Evolutionary conservation across 2,113 vertebrate genomes (phyloP).

Genomic region (Ptychochromis oligacanthus): DNA sequence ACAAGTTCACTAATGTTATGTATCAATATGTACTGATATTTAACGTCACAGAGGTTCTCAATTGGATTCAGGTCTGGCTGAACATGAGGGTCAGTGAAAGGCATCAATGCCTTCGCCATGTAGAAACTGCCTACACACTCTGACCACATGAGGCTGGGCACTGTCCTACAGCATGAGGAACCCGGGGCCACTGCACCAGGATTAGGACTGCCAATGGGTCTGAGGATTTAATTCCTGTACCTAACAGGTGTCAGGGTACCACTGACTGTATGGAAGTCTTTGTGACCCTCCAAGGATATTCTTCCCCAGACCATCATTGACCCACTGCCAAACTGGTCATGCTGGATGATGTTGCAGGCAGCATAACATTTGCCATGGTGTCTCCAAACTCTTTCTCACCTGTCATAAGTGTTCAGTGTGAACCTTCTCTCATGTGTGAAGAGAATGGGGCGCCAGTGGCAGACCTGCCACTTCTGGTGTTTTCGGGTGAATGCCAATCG

Average conservation of each 20-base stretch:
- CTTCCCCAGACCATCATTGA: not conserved
- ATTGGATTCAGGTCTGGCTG: not conserved
- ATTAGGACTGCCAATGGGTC: not conserved
- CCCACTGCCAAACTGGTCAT: no score
- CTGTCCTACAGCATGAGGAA: not conserved
- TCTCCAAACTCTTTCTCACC: not conserved
- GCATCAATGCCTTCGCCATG: not conserved
- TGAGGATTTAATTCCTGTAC: not conserved
- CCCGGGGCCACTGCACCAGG: not conserved
- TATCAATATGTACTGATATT: not conserved
- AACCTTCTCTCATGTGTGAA: not conserved
- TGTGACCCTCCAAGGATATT: not conserved
- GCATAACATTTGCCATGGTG: not conserved
- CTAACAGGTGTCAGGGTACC: not conserved
- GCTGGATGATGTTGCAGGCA: not conserved
- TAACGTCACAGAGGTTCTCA: not conserved
- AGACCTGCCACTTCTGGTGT: not conserved
- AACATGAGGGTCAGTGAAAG: no score
- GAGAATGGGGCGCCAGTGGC: not conserved
- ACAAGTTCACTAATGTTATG: no score
- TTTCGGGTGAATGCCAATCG: no score
- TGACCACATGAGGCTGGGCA: not conserved
- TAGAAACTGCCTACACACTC: not conserved
- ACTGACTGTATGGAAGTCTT: not conserved
- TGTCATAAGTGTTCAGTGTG: not conserved